Percentiles rank a stretch among this genome's conserved stretches.
These are phyloP conservation scores for Psittacula derbiana DNA, from an alignment of 2,797 vertebrate genomes.

Conservation along the genomic window DNA sequence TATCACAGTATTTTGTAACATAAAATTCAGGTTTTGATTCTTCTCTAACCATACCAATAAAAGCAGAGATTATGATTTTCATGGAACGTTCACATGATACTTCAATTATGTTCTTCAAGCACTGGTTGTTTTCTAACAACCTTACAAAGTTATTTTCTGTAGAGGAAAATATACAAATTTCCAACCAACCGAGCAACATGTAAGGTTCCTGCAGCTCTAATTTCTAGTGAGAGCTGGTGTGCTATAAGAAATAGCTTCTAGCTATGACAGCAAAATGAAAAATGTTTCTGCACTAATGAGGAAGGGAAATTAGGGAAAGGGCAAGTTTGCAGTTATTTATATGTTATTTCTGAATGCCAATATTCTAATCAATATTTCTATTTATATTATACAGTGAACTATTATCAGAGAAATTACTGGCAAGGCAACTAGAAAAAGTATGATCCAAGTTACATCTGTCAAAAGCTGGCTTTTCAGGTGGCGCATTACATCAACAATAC, in stretches of 20 bases:
- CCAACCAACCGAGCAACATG: neutral
- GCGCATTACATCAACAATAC: neutral
- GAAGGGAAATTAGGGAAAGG: slow-evolving; percentile 21
- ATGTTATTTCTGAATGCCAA: neutral
- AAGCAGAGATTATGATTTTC: neutral
- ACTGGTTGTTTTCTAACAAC: neutral
- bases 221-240: neutral
- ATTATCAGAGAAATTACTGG: neutral
- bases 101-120: neutral
- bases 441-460: neutral
- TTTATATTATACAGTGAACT: neutral
- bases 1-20: neutral
- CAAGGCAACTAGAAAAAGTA: neutral
- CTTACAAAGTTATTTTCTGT: neutral
- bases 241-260: neutral
- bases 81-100: neutral
- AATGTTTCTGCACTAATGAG: slow-evolving; percentile 22
- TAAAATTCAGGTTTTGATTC: neutral
- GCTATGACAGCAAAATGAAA: neutral
- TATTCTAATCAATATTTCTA: slow-evolving; percentile 34
- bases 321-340: slow-evolving; percentile 12
- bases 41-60: neutral
- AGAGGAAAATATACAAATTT: neutral
- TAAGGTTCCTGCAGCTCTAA: neutral
- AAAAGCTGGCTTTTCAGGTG: neutral